A percentile compares a stretch with the other conserved stretches of the same genome.
Evolutionary conservation across 2,888 invertebrate genomes (phyloP).

Genomic region (Phytoseiulus persimilis): DNA sequence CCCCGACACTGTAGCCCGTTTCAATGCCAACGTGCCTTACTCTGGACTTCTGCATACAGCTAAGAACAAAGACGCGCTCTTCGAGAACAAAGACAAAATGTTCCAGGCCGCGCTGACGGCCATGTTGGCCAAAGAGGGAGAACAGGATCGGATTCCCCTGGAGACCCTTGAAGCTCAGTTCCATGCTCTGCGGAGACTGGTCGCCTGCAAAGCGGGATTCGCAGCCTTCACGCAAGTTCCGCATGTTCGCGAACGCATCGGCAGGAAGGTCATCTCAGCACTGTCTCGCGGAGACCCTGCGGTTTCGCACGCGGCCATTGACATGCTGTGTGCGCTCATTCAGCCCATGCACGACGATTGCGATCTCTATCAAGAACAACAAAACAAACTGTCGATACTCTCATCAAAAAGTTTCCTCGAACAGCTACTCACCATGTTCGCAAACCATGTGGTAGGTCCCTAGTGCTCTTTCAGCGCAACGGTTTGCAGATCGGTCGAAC

Average conservation of each 20-base stretch:
- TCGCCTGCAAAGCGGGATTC: slow-evolving; percentile 96
- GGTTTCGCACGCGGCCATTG: slow-evolving; percentile 88
- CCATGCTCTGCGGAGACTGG: slow-evolving; percentile 79
- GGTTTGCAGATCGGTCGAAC: slow-evolving; percentile 41
- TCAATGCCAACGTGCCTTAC: slow-evolving; percentile 95
- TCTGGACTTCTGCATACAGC: slow-evolving; percentile 92
- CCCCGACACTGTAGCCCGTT: slow-evolving; percentile 76
- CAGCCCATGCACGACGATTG: slow-evolving; percentile 91
- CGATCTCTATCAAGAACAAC: slow-evolving; percentile 90
- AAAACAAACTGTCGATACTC: slow-evolving; percentile 90
- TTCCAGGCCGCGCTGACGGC: slow-evolving; percentile 82
- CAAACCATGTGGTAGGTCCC: slow-evolving; percentile 71
- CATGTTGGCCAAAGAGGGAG: slow-evolving; percentile 63
- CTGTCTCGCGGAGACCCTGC: slow-evolving; percentile 77
- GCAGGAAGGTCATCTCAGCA: slow-evolving; percentile 79
- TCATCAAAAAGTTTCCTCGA: slow-evolving; percentile 85
- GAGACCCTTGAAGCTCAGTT: slow-evolving; percentile 83
- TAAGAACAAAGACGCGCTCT: slow-evolving; percentile 73
- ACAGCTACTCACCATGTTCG: slow-evolving; percentile 87
- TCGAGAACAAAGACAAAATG: slow-evolving; percentile 87
- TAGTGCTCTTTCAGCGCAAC: slow-evolving; percentile 33
- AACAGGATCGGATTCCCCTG: slow-evolving; percentile 57
- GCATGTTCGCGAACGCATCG: slow-evolving; percentile 82
- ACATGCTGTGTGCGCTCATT: slow-evolving; percentile 94
- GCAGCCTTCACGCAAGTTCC: slow-evolving; percentile 81